These are phyloP conservation scores for Troilus luridus DNA, from an alignment of 2,888 invertebrate genomes.

Conservation along the genomic window DNA sequence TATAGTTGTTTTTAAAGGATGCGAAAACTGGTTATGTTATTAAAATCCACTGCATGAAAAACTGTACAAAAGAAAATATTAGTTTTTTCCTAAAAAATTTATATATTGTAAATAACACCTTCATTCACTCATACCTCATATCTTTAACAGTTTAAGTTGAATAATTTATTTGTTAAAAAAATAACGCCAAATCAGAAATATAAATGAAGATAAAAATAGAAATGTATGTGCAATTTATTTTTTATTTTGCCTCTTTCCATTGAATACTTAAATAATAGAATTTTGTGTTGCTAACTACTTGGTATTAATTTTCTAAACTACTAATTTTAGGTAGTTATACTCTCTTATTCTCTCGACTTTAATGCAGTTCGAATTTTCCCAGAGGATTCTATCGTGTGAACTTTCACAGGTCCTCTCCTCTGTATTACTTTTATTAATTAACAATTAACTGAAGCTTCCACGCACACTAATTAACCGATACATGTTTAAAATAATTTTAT, in stretches of 20 bases:
- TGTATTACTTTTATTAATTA: neutral
- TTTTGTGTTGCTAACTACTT: neutral
- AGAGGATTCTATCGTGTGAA: slow-evolving; percentile 16
- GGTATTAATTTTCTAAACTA: neutral
- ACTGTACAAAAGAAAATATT: too few species aligned
- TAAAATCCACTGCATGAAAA: too few species aligned
- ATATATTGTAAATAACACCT: too few species aligned
- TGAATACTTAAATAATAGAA: neutral
- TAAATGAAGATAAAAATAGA: neutral
- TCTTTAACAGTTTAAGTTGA: too few species aligned
- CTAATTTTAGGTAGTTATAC: neutral
- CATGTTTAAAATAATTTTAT: neutral
- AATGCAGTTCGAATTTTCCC: slow-evolving; percentile 6
- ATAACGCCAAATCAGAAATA: too few species aligned
- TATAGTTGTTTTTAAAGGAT: too few species aligned
- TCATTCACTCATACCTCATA: too few species aligned
- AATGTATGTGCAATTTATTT: neutral
- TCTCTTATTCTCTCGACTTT: neutral
- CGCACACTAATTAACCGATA: neutral
- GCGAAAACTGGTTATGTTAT: too few species aligned
- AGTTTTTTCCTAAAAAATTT: too few species aligned
- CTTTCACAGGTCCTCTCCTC: neutral
- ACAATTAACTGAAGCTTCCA: neutral
- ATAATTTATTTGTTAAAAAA: too few species aligned
- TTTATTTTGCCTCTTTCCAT: neutral